These are phyloP conservation scores for Alligator sinensis DNA, from an alignment of 2,113 vertebrate species.

Conservation along the genomic window DNA sequence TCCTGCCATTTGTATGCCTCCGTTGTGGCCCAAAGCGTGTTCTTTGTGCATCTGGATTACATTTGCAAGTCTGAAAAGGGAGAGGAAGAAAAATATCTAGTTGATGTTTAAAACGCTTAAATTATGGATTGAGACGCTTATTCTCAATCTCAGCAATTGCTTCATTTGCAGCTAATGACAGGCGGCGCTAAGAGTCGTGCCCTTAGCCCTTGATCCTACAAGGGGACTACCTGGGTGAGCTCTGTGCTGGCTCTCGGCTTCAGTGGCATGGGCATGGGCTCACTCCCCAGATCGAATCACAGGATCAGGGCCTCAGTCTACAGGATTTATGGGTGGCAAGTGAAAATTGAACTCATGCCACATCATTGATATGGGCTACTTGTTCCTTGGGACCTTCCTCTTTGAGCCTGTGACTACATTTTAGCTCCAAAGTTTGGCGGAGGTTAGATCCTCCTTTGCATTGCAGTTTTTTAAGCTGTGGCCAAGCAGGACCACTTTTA, in stretches of 20 bases:
- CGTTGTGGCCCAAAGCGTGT: not conserved
- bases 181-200: accelerated
- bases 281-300: not conserved
- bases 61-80: not conserved
- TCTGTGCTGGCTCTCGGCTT: not conserved
- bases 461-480: not conserved
- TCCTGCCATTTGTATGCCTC: not conserved
- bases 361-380: not conserved
- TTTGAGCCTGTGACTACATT: not conserved
- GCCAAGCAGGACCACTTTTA: not conserved
- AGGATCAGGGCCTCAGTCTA: not conserved
- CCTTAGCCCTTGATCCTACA: accelerated
- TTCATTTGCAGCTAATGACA: not conserved
- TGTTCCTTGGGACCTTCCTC: not conserved
- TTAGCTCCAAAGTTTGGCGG: not conserved
- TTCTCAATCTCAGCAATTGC: not conserved
- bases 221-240: not conserved
- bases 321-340: not conserved
- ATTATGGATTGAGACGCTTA: not conserved
- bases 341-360: not conserved
- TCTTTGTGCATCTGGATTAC: not conserved
- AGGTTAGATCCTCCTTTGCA: not conserved
- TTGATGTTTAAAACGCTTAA: accelerated
- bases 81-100: not conserved
- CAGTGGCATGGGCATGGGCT: not conserved